Base-by-base conservation (phyloP, 1,140 invertebrate species). In the Ctenoplectra terminalis region DNA sequence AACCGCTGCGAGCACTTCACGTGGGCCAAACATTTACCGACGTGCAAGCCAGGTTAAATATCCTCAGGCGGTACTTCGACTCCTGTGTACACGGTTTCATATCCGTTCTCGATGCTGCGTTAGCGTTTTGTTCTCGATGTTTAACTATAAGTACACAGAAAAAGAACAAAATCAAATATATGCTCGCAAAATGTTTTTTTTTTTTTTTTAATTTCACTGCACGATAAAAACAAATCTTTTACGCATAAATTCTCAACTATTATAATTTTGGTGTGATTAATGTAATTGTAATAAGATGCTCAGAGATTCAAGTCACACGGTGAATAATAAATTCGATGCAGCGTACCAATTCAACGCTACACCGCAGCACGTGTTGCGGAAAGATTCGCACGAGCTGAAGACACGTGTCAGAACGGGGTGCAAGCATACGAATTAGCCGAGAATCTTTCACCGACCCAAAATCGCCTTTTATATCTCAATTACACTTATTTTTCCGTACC, bases 1-100 rank as follows among this genome's bases (percentile, higher is more conserved):
- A 84, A 85, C 81, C n/a, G 92, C 92, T 85, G 73, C 72, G 26
- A 87, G 92, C 92, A 56, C 72, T 90, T 93, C 92, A 93, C 91
- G 92, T 93, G 92, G 85, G 72, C 77, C 86, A 92, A 92, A 93
- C 87, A 91, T 90, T 90, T 86, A 73, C 76, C 70, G 48, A 85
- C 52, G 58, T 87, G 87, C 75, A 74, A 81, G 77, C 77, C 81
- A 58, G 72, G 82, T 85, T 86, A 83, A 91, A 92, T 87, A 92
- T 87, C 91, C 90, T 85, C 82, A 81, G 90, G 92, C 90, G 71
- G n/a, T n/a, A n/a, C n/a, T n/a, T 48, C 17, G 4, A 26, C 31
- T 48, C 34, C 61, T 23, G 9, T 46, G 8, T 11, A 0, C 58
- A n/a, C n/a, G n/a, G n/a, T n/a, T 34, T 58, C 40, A 31, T 29